Percentiles rank a stretch among this genome's conserved stretches.
Conservation (phyloP, 2,113 vertebrate genomes). For the Ptilorrhoa leucosticta region DNA sequence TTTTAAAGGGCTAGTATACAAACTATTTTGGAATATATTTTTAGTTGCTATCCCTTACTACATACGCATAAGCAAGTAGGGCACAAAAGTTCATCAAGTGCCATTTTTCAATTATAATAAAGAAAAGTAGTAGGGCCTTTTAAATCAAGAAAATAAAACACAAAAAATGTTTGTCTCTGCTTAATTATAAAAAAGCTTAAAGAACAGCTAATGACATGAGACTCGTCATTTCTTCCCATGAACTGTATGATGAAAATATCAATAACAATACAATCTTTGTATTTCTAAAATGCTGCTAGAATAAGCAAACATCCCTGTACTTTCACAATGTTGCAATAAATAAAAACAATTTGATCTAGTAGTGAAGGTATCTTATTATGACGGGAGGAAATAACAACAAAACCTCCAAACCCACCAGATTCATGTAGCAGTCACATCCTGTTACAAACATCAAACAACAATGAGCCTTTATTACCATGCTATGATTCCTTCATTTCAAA, state of each 20-base stretch:
- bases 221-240: background rate
- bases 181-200: background rate
- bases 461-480: slow-evolving; percentile 66
- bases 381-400: slow-evolving; percentile 8
- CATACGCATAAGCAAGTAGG: background rate
- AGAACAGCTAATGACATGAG: background rate
- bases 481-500: slow-evolving; percentile 71
- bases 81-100: slow-evolving; percentile 43
- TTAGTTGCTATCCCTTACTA: background rate
- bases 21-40: background rate
- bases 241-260: background rate
- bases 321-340: slow-evolving; percentile 10
- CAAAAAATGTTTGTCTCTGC: background rate
- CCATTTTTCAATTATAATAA: background rate
- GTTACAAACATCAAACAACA: slow-evolving; percentile 73
- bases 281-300: background rate
- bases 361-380: slow-evolving; percentile 18
- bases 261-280: background rate
- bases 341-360: background rate
- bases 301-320: background rate
- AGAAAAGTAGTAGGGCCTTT: background rate
- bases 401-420: slow-evolving; percentile 53
- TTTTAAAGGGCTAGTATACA: background rate
- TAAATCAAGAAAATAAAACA: background rate
- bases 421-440: slow-evolving; percentile 63